phyloP scores from a whole-genome alignment of 2,888 invertebrate species.

The Ornithoptera alexandrae region DNA sequence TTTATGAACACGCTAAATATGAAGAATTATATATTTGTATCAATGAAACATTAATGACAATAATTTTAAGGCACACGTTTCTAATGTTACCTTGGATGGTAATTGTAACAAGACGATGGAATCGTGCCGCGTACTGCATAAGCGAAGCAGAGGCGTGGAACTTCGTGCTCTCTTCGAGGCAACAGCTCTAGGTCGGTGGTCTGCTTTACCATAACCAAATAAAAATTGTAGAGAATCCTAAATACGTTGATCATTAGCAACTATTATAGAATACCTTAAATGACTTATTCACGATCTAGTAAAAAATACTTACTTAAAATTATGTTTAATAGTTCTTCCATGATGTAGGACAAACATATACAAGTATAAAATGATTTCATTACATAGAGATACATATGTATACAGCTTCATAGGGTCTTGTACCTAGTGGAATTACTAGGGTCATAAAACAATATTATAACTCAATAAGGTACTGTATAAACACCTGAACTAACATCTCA shows the following conservation, averaged over 20 bases:
- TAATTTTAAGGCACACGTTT: background rate
- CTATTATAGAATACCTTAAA: background rate
- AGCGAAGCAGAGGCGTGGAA: constrained; percentile 29
- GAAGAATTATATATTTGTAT: background rate
- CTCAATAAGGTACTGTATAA: too few species aligned
- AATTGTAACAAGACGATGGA: constrained; percentile 21
- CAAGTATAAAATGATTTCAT: too few species aligned
- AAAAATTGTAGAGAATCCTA: background rate
- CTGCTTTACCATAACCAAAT: constrained; percentile 27
- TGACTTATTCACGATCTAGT: background rate
- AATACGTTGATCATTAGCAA: background rate
- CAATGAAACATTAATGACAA: background rate
- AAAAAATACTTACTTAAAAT: background rate
- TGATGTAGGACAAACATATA: too few species aligned
- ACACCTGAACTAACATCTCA: too few species aligned
- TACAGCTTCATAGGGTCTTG: too few species aligned
- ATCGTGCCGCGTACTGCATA: constrained; percentile 10
- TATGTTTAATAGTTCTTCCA: too few species aligned
- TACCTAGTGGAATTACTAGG: too few species aligned
- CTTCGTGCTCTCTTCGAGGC: constrained; percentile 30
- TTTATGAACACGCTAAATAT: too few species aligned
- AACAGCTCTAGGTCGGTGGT: constrained; percentile 32
- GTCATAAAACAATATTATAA: too few species aligned
- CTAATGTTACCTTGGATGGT: constrained; percentile 3
- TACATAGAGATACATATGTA: too few species aligned